Percentiles rank a stretch among this genome's conserved stretches.
These are phyloP conservation scores for Melanostoma scalare DNA, from an alignment of 2,888 invertebrate genomes.

Conservation along the genomic window DNA sequence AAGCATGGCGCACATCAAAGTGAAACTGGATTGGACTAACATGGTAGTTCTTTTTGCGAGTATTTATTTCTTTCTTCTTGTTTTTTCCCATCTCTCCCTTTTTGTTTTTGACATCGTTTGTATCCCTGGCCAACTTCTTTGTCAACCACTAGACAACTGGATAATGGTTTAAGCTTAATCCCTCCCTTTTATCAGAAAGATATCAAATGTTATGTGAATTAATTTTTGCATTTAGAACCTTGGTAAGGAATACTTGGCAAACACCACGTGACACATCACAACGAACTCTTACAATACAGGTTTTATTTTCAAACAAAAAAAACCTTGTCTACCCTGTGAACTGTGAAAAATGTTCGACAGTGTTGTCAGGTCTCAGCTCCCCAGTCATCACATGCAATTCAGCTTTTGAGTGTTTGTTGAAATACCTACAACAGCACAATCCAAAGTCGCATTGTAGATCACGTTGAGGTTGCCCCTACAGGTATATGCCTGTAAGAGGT, in stretches of 20 bases:
- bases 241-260: background rate
- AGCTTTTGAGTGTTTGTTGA: background rate
- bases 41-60: constrained; percentile 18
- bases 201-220: constrained; percentile 16
- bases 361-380: no score
- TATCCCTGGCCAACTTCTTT: constrained; percentile 22
- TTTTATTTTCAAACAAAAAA: background rate
- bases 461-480: background rate
- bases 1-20: constrained; percentile 47
- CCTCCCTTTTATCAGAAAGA: background rate
- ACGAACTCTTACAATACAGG: background rate
- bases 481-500: constrained; percentile 1
- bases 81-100: background rate
- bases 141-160: constrained; percentile 25
- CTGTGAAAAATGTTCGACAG: no score
- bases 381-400: no score
- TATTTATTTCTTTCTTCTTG: background rate
- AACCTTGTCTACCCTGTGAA: no score
- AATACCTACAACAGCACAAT: background rate
- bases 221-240: background rate
- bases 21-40: constrained; percentile 37
- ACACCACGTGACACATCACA: background rate
- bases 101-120: background rate
- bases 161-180: constrained; percentile 31
- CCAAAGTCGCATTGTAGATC: background rate